Evolutionary conservation across 2,888 invertebrate genomes (phyloP).

Genomic region (Eulithis prunata): DNA sequence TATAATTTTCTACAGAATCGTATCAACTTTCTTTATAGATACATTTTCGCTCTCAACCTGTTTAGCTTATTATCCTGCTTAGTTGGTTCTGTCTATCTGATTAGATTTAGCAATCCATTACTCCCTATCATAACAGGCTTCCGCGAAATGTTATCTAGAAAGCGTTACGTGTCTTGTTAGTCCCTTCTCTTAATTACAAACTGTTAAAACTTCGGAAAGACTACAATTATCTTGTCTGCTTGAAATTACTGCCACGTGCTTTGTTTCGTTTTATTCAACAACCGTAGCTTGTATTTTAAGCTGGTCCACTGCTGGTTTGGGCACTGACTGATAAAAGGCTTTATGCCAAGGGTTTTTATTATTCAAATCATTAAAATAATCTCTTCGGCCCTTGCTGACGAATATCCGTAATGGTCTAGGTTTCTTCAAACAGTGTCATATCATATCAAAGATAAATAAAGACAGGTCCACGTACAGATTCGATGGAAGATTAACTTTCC

Average conservation of each 20-base stretch:
- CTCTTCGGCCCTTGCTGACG: too few relatives aligned
- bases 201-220: constrained; percentile 49
- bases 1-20: too few relatives aligned
- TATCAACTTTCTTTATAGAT: not conserved
- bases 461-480: too few relatives aligned
- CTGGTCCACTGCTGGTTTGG: constrained; percentile 13
- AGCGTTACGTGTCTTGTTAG: constrained; percentile 48
- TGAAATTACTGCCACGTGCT: constrained; percentile 49
- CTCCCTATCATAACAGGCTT: constrained; percentile 36
- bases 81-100: constrained; percentile 20
- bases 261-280: constrained; percentile 42
- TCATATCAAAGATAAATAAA: too few relatives aligned
- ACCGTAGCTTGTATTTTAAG: constrained; percentile 3
- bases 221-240: constrained; percentile 61
- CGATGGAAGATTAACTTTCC: too few relatives aligned
- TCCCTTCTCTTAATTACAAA: constrained; percentile 54
- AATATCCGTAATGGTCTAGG: too few relatives aligned
- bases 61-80: constrained; percentile 7
- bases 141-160: constrained; percentile 42
- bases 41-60: not conserved
- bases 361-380: too few relatives aligned
- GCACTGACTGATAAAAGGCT: not conserved
- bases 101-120: constrained; percentile 29
- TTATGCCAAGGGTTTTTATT: too few relatives aligned
- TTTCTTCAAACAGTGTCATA: too few relatives aligned